Evolutionary conservation across 2,113 vertebrate species (phyloP).

Genomic region (Bothrops jararaca): DNA sequence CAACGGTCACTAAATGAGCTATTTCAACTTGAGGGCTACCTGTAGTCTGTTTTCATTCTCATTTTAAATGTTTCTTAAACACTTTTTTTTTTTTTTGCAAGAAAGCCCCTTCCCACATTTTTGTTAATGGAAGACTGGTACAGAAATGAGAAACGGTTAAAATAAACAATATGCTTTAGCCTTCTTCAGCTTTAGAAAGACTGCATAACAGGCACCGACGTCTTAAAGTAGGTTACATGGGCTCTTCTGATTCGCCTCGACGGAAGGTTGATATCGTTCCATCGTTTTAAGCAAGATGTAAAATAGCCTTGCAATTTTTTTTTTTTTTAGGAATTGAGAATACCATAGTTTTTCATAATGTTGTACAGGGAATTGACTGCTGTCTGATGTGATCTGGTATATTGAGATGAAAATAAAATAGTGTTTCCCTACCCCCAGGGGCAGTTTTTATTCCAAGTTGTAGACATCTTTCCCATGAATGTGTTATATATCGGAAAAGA

Average conservation of each 20-base stretch:
- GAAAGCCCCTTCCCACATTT: background rate
- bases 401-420: constrained; percentile 29
- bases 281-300: constrained; percentile 18
- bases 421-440: background rate
- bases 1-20: no score
- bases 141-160: background rate
- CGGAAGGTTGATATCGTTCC: background rate
- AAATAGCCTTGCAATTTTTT: background rate
- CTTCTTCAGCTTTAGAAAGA: background rate
- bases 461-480: constrained; percentile 23
- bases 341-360: background rate
- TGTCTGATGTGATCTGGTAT: constrained; percentile 19
- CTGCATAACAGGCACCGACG: background rate
- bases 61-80: background rate
- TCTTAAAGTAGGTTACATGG: constrained; percentile 31
- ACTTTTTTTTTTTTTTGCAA: background rate
- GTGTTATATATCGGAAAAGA: constrained; percentile 21
- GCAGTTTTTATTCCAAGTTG: constrained; percentile 9
- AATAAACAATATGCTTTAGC: background rate
- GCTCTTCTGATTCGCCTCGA: constrained; percentile 23
- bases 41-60: background rate
- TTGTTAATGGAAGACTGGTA: background rate
- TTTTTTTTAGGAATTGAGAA: constrained; percentile 33
- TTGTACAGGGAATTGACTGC: constrained; percentile 34
- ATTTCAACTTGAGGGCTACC: no score